Evolutionary conservation across 2,113 vertebrate genomes (phyloP).

Genomic region (Phaethornis superciliosus): DNA sequence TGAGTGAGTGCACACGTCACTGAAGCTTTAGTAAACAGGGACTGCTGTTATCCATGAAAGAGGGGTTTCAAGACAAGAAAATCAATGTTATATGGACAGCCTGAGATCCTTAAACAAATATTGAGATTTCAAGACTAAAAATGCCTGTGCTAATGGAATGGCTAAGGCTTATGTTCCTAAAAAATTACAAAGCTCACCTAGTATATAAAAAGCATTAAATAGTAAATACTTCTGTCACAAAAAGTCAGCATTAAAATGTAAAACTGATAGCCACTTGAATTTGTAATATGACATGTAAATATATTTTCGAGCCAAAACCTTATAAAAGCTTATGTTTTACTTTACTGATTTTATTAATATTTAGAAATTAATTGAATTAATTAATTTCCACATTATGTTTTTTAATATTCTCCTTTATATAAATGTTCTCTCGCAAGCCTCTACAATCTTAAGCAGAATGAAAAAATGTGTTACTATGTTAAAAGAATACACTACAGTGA

Average conservation of each 20-base stretch:
- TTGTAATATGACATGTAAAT: not conserved
- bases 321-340: not conserved
- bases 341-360: not conserved
- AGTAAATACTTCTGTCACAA: not conserved
- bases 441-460: not conserved
- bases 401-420: not conserved
- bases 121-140: not conserved
- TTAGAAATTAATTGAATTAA: not conserved
- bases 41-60: not conserved
- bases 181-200: not conserved
- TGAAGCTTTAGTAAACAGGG: not conserved
- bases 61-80: not conserved
- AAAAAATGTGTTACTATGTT: conserved; percentile 14
- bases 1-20: rapidly evolving
- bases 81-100: not conserved
- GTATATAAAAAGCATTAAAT: not conserved
- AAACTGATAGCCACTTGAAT: not conserved
- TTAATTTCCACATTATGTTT: not conserved
- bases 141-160: not conserved
- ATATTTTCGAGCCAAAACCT: not conserved
- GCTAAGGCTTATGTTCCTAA: not conserved
- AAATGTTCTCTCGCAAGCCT: not conserved
- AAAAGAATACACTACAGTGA: conserved; percentile 32
- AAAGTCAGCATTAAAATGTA: not conserved
- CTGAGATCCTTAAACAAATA: not conserved